Conservation (phyloP, 2,888 invertebrate species). For the Zele albiditarsus region DNA sequence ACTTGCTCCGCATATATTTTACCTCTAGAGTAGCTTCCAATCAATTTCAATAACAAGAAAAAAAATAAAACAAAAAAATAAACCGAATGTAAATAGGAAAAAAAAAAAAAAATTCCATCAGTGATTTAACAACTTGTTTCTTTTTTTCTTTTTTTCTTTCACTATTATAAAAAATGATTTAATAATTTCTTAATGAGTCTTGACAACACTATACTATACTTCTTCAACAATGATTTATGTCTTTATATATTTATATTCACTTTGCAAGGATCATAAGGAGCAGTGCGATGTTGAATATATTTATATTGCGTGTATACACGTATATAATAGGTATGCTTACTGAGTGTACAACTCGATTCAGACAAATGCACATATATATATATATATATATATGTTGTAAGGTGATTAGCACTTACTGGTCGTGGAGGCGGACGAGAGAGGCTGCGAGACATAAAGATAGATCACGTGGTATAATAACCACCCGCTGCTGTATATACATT, state of each 20-base stretch:
- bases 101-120: neutral
- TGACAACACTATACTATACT: neutral
- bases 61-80: too few species aligned
- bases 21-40: neutral
- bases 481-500: conserved; percentile 43
- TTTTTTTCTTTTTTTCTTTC: neutral
- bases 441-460: conserved; percentile 26
- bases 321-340: neutral
- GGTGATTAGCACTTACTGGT: conserved; percentile 32
- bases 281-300: neutral
- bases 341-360: neutral
- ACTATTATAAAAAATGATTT: neutral
- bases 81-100: neutral
- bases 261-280: conserved; percentile 1
- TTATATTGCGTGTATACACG: neutral
- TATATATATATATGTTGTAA: conserved; percentile 9
- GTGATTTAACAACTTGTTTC: neutral
- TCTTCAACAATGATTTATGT: conserved; percentile 4
- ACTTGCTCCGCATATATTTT: neutral
- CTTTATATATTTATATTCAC: neutral
- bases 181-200: neutral
- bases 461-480: conserved; percentile 48
- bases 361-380: conserved; percentile 1
- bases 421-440: conserved; percentile 47
- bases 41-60: too few species aligned